A percentile compares a stretch with the other conserved stretches of the same genome.
Conservation (phyloP, 2,797 vertebrate species). For the Pagetopsis macropterus region DNA sequence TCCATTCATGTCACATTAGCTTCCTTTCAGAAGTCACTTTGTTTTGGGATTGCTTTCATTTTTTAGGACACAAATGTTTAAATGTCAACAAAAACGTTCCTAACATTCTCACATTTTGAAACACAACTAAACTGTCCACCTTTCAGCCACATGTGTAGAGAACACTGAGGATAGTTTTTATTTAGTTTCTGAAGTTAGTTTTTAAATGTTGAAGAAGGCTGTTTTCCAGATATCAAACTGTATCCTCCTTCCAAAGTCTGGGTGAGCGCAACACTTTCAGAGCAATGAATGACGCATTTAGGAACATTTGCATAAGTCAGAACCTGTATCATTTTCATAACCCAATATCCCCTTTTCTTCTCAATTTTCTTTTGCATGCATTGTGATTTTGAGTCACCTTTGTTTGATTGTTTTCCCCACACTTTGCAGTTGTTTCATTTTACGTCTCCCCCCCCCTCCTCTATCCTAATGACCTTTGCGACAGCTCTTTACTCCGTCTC, state of each 20-base stretch:
- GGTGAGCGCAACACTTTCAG: slow-evolving; percentile 61
- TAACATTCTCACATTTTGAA: slow-evolving; percentile 22
- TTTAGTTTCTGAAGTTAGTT: background rate
- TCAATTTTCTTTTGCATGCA: slow-evolving; percentile 89
- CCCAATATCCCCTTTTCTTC: slow-evolving; percentile 89
- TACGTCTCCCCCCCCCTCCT: slow-evolving; percentile 11
- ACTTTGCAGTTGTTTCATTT: slow-evolving; percentile 75
- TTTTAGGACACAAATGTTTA: slow-evolving; percentile 44
- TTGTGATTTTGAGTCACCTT: slow-evolving; percentile 88
- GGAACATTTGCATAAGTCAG: slow-evolving; percentile 76
- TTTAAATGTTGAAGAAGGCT: slow-evolving; percentile 1
- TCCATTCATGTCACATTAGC: slow-evolving; percentile 76
- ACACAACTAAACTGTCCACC: background rate
- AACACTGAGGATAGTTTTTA: background rate
- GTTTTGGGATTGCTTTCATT: slow-evolving; percentile 65
- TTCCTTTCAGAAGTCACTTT: slow-evolving; percentile 65
- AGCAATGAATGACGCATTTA: slow-evolving; percentile 70
- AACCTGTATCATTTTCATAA: slow-evolving; percentile 82
- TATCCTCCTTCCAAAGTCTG: slow-evolving; percentile 28
- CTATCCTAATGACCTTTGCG: slow-evolving; percentile 66
- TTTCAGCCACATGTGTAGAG: background rate
- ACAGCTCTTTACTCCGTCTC: slow-evolving; percentile 82
- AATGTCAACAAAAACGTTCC: slow-evolving; percentile 37
- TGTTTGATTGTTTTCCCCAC: slow-evolving; percentile 86
- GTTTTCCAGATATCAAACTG: slow-evolving; percentile 37